Conservation (phyloP, 2,797 vertebrate species). For the Arrhamphus sclerolepis region DNA sequence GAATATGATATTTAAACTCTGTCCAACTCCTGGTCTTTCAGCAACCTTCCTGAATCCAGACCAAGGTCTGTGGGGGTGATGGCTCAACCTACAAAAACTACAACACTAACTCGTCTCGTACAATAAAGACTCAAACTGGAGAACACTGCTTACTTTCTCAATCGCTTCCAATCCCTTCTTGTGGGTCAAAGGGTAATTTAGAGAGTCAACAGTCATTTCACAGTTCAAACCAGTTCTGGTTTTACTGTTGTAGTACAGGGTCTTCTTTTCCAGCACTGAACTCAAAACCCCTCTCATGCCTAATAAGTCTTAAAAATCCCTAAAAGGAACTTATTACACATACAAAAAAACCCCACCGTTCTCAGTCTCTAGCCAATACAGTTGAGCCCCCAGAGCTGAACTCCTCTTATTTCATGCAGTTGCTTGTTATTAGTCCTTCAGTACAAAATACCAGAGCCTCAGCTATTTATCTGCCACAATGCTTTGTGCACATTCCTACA, state of each 20-base stretch:
- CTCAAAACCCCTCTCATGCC: conserved; percentile 22
- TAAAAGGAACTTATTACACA: conserved; percentile 15
- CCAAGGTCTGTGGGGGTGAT: neutral
- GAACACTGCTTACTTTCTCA: neutral
- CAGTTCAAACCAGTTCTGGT: conserved; percentile 12
- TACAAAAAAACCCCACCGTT: conserved; percentile 3
- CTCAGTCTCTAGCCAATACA: conserved; percentile 20
- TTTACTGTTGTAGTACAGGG: conserved; percentile 17
- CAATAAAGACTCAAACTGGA: conserved; percentile 4
- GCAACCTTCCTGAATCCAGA: conserved; percentile 4
- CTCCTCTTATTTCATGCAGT: conserved; percentile 16
- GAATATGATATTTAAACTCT: neutral
- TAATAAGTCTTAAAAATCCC: conserved; percentile 22
- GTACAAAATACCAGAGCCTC: conserved; percentile 38
- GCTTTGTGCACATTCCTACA: conserved; percentile 33
- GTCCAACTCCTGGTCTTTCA: neutral
- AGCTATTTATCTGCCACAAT: conserved; percentile 29
- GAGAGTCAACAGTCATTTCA: conserved; percentile 1
- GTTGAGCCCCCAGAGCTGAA: conserved; percentile 22
- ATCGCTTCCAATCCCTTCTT: neutral
- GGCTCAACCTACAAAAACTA: neutral
- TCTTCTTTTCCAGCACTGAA: conserved; percentile 23
- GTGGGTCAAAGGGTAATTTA: conserved; percentile 9
- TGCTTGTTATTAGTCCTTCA: conserved; percentile 40
- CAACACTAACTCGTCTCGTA: neutral